A percentile compares a stretch with the other conserved stretches of the same genome.
These are phyloP conservation scores for Himalopsyche kuldschensis DNA, from an alignment of 2,888 invertebrate species.

Conservation along the genomic window DNA sequence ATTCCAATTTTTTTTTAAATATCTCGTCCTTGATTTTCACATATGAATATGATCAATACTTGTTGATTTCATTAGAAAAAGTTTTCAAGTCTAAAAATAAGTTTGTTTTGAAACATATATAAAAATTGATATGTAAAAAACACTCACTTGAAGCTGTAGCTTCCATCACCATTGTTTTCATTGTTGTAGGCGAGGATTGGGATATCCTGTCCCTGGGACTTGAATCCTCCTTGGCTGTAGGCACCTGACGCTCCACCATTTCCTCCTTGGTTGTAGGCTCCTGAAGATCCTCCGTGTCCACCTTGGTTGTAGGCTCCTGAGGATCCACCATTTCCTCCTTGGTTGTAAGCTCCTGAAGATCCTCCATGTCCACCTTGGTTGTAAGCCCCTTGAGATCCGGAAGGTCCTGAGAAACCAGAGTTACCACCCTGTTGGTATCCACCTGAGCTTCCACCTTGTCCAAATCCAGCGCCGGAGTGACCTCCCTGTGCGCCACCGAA, in stretches of 20 bases:
- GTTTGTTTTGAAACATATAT: too few relatives aligned
- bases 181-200: conserved; percentile 65
- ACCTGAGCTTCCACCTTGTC: neutral
- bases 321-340: conserved; percentile 14
- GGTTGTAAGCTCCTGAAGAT: neutral
- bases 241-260: neutral
- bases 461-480: neutral
- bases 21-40: too few relatives aligned
- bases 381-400: neutral
- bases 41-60: too few relatives aligned
- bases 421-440: neutral
- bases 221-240: conserved; percentile 23
- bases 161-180: conserved; percentile 65
- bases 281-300: neutral
- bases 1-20: too few relatives aligned
- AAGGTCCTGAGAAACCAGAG: neutral
- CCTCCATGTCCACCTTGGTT: neutral
- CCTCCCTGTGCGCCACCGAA: conserved; percentile 2
- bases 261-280: neutral
- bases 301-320: too few relatives aligned
- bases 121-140: neutral
- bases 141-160: conserved; percentile 64
- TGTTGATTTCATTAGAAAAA: too few relatives aligned
- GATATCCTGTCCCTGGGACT: conserved; percentile 49
- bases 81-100: too few relatives aligned